Conservation (phyloP, 2,113 vertebrate genomes). For the Lophius piscatorius region DNA sequence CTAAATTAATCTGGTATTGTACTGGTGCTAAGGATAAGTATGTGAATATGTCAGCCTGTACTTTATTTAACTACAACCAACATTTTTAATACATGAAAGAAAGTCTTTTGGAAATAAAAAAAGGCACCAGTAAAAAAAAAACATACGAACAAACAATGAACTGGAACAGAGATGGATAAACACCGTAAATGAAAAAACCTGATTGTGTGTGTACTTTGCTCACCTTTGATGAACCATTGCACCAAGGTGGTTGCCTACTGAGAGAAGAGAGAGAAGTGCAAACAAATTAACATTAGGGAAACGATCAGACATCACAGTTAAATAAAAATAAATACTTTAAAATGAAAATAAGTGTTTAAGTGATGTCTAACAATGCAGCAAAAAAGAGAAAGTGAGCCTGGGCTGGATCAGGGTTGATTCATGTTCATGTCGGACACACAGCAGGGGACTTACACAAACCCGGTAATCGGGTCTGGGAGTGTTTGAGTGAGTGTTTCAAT, state of each 20-base stretch:
- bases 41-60: not conserved
- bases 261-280: slow-evolving; percentile 78
- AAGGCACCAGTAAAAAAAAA: not conserved
- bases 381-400: slow-evolving; percentile 71
- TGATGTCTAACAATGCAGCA: slow-evolving; percentile 77
- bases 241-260: slow-evolving; percentile 97
- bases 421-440: slow-evolving; percentile 80
- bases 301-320: slow-evolving; percentile 47
- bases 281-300: slow-evolving; percentile 78
- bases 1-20: no score
- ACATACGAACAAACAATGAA: not conserved
- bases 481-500: slow-evolving; percentile 69
- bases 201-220: slow-evolving; percentile 61
- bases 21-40: no score
- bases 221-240: slow-evolving; percentile 99
- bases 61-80: not conserved
- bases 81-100: not conserved
- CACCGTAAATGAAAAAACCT: not conserved
- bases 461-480: slow-evolving; percentile 57
- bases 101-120: not conserved
- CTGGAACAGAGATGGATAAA: not conserved
- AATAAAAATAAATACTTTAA: slow-evolving; percentile 9
- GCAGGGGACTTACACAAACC: slow-evolving; percentile 75
- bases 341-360: slow-evolving; percentile 43
- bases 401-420: slow-evolving; percentile 66